Base-by-base conservation (phyloP, 2,888 invertebrate species). In the Malacosoma neustria region DNA sequence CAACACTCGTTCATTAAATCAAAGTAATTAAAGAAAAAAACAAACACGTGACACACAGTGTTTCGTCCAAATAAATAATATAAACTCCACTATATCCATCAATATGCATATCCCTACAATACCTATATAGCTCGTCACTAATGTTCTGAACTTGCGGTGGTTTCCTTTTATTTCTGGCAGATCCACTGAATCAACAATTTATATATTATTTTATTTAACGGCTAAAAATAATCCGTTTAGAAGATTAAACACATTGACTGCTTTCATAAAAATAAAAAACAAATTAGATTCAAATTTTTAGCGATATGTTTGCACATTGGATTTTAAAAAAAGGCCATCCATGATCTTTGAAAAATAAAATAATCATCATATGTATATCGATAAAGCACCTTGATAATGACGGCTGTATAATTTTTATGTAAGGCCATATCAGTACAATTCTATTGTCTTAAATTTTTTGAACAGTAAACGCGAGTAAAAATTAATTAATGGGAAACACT, bases 101-200 rank as follows among this genome's bases (percentile, higher is more conserved):
- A 46, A 38, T 44, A 48, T 40, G 39, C 42, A 42, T 45, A 58
- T 48, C 67, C 63, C 70, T 63, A 71, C 76, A 66, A 71, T 97
- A 98, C 98, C 98, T 96, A 98, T 96, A 87, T 97, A 97, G 89
- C 97, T 97, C 90, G 97, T 96, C 89, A 98, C 98, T 90, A 98
- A 92, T 87, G 97, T 98, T 90, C 98, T 93, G 94, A 99, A 99
- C 92, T 98, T 98, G 91, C 96, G 95, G 90, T 97, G 97, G 87
- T 96, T 96, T 87, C 97, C 97, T 89, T 96, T 97, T 89, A 97
- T 95, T 92, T 96, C 97, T 87, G 97, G 97, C 88, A 96, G 93
- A 92, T 98, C 97, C 95, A 97, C 98, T 98, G 63, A 59, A 58
- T 39, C 32, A 37, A 49, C 42, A 51, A 48, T 41, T 40, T 37